phyloP scores from a whole-genome alignment of 2,888 invertebrate species.

The Macrophya annulata region DNA sequence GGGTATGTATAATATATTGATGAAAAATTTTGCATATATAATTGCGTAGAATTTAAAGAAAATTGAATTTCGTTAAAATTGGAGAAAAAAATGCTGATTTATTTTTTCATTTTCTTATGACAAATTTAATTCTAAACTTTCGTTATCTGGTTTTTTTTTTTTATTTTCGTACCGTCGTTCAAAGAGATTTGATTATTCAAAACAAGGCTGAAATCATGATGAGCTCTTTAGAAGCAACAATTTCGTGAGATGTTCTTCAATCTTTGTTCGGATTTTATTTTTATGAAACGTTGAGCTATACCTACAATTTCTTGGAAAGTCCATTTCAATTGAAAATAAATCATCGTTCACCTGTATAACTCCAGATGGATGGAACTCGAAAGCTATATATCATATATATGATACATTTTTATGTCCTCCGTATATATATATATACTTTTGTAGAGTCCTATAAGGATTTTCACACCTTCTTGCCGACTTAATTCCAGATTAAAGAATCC shows the following conservation, averaged over 20 bases:
- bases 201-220: conserved; percentile 5
- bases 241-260: conserved; percentile 4
- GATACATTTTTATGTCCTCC: conserved; percentile 33
- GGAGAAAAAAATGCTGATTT: background rate
- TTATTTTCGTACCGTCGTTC: background rate
- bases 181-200: conserved; percentile 20
- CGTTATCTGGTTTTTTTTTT: background rate
- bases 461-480: conserved; percentile 62
- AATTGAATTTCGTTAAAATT: conserved; percentile 3
- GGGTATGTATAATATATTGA: background rate
- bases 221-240: conserved; percentile 3
- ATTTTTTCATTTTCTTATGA: background rate
- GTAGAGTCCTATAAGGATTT: conserved; percentile 35
- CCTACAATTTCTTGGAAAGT: background rate
- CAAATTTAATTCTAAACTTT: conserved; percentile 31
- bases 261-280: background rate
- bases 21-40: background rate
- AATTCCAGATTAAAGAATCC: conserved; percentile 77
- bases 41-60: background rate
- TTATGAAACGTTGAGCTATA: background rate
- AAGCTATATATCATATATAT: background rate
- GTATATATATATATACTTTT: background rate
- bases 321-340: conserved; percentile 41
- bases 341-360: conserved; percentile 12
- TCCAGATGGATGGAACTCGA: conserved; percentile 1